phyloP scores from a whole-genome alignment of 2,797 vertebrate genomes.

The Chelidonichthys spinosus region DNA sequence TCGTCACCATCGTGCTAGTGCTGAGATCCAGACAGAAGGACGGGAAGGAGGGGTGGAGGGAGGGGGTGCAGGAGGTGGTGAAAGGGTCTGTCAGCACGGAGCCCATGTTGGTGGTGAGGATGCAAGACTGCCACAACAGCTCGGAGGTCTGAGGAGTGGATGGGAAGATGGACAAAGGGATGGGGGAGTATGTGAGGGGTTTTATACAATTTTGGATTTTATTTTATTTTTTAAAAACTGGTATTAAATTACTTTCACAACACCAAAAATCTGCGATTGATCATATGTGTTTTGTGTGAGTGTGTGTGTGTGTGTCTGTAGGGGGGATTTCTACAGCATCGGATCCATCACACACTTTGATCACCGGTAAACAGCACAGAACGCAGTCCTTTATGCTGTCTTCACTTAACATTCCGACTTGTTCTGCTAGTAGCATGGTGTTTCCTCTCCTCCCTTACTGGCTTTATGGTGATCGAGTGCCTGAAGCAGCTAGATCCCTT shows the following conservation, averaged over 20 bases:
- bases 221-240: slow-evolving; percentile 32
- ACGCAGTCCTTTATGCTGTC: slow-evolving; percentile 21
- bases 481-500: slow-evolving; percentile 68
- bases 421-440: slow-evolving; percentile 37
- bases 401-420: slow-evolving; percentile 44
- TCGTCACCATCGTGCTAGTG: slow-evolving; percentile 72
- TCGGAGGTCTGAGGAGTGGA: slow-evolving; percentile 90
- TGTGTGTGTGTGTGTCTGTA: slow-evolving; percentile 27
- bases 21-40: slow-evolving; percentile 79
- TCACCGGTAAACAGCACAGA: slow-evolving; percentile 43
- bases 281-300: slow-evolving; percentile 33
- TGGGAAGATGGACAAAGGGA: slow-evolving; percentile 53
- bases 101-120: slow-evolving; percentile 88
- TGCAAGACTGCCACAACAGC: slow-evolving; percentile 86
- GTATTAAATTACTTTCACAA: slow-evolving; percentile 66
- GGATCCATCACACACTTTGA: slow-evolving; percentile 39
- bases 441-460: slow-evolving; percentile 30
- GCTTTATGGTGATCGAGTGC: slow-evolving; percentile 71
- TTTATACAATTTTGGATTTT: slow-evolving; percentile 64
- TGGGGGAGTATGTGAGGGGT: slow-evolving; percentile 41
- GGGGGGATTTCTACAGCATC: slow-evolving; percentile 41
- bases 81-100: slow-evolving; percentile 82
- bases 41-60: slow-evolving; percentile 72
- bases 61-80: slow-evolving; percentile 79
- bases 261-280: slow-evolving; percentile 60